Evolutionary conservation across 92 coral and sea anemone genomes (phyloP).

Genomic region (Heliopora coerulea): DNA sequence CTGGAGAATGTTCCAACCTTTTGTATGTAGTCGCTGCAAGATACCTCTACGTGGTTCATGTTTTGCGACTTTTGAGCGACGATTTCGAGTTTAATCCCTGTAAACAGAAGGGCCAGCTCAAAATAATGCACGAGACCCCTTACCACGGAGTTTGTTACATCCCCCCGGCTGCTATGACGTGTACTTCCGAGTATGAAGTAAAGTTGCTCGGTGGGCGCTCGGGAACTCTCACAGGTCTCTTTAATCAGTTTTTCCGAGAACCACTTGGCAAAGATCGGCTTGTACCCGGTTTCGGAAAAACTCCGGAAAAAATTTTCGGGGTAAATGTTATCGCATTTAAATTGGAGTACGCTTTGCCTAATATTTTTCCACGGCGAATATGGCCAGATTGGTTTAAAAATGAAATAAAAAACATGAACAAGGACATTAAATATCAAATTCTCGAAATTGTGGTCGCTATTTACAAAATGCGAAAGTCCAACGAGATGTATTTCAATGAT

Average conservation of each 20-base stretch:
- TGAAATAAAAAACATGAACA: conserved; percentile 4
- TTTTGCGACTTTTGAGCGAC: conserved; percentile 46
- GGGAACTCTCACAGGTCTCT: conserved; percentile 54
- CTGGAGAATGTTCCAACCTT: conserved; percentile 3
- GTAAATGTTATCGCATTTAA: conserved; percentile 69
- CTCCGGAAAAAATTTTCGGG: conserved; percentile 67
- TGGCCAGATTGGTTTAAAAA: neutral
- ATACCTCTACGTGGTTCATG: conserved; percentile 56
- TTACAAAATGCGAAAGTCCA: conserved; percentile 51
- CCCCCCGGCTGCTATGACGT: conserved; percentile 55
- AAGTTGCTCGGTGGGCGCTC: conserved; percentile 64
- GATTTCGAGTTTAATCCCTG: neutral
- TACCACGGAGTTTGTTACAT: conserved; percentile 43
- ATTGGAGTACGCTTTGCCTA: conserved; percentile 65
- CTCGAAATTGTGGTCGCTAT: conserved; percentile 53
- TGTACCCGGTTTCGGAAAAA: conserved; percentile 51
- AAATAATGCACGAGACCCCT: conserved; percentile 8
- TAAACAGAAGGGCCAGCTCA: neutral
- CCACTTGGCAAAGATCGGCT: conserved; percentile 4
- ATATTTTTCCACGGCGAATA: conserved; percentile 26
- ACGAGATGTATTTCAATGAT: conserved; percentile 44
- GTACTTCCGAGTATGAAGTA: conserved; percentile 65
- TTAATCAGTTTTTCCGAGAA: conserved; percentile 58
- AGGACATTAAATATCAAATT: conserved; percentile 19
- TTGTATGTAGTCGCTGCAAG: conserved; percentile 11